Evolutionary conservation across 2,797 vertebrate genomes (phyloP), one percentile per base, ranked within the genome.

Genomic region (Geotria australis): DNA sequence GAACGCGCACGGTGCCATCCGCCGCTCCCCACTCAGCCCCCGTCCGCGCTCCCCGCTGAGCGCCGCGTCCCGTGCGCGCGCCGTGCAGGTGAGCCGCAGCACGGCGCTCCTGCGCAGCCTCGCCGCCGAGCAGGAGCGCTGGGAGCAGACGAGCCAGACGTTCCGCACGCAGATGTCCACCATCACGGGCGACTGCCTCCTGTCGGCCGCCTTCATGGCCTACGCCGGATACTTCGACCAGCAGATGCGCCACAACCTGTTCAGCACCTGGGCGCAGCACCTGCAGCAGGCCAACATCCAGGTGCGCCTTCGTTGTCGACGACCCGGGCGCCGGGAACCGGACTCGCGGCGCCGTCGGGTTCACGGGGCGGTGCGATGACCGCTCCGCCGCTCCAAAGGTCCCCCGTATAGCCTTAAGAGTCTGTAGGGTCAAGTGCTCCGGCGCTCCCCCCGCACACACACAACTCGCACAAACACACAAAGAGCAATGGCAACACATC

Each of bases 151-250:
- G 56, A 99, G 91, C 11, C 89, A 99, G 66, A 99, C 91, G 2
- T 99, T 99, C 70, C 96, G 96, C 65, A 99, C 94, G 70, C 91
- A 99, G 72, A 99, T 99, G 89, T 89, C 88, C 58, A 99, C 91
- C 59, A 99, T 99, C 9, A 86, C 88, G 2, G 91, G 91, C 56
- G 91, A 99, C 72, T 99, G 91, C 60, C 72, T 96, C 57, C 73
- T 99, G 49, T 99, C 91, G 0, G 84, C 84, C 0, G 91, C 91
- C 2, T 99, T 99, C 63, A 89, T 99, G 12, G 77, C 85, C 2
- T 96, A 96, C 0, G 91, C 91, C 0, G 91, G 91, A 3, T 99
- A 99, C 69, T 96, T 99, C 13, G 91, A 99, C 60, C 91, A 99
- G 68, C 89, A 99, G 70, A 96, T 99, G 91, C 80, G 91, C 11